phyloP scores from a whole-genome alignment of 2,113 vertebrate genomes.

The Podiceps cristatus region DNA sequence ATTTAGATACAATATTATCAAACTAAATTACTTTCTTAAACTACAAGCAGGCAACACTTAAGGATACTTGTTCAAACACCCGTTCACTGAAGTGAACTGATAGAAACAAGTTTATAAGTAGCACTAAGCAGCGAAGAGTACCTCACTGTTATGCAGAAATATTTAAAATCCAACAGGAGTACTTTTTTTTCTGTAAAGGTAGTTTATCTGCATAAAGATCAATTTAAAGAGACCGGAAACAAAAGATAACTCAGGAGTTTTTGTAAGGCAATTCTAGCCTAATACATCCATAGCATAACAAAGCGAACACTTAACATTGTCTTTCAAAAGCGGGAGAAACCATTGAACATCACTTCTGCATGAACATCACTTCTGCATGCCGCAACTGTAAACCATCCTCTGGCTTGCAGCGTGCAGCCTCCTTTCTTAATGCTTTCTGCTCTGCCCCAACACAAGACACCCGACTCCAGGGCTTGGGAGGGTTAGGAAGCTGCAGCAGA shows the following conservation, averaged over 20 bases:
- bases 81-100: background rate
- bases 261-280: background rate
- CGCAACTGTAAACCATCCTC: accelerated
- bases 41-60: background rate
- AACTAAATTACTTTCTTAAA: background rate
- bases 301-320: background rate
- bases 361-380: background rate
- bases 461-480: background rate
- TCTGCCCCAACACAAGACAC: background rate
- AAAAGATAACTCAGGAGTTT: background rate
- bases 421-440: background rate
- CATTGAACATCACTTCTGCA: background rate
- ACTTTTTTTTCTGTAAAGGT: background rate
- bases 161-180: background rate
- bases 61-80: background rate
- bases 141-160: background rate
- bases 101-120: background rate
- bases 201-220: background rate
- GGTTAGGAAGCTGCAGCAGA: background rate
- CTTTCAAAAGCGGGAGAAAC: background rate
- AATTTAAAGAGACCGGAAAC: background rate
- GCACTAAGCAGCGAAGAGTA: background rate
- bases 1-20: background rate
- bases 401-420: background rate
- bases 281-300: background rate